Conservation (phyloP, 2,888 invertebrate genomes). For the Azorinus chamasolen region DNA sequence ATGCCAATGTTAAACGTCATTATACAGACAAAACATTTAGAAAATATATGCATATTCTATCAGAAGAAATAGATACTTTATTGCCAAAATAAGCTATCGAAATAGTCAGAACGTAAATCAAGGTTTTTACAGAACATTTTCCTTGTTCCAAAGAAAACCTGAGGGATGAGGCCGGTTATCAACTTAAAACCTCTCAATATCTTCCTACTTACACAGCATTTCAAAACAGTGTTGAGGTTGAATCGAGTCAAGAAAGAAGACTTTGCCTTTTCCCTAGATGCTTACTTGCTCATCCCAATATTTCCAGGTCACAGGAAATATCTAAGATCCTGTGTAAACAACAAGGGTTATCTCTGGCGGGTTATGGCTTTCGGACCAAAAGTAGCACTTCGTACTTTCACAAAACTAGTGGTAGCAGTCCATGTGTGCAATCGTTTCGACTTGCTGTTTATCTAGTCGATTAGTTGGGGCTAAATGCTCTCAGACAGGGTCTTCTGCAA, state of each 20-base stretch:
- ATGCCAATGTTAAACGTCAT: background rate
- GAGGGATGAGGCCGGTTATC: conserved; percentile 42
- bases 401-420: conserved; percentile 48
- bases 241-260: conserved; percentile 30
- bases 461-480: conserved; percentile 36
- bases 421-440: conserved; percentile 26
- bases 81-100: conserved; percentile 25
- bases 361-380: conserved; percentile 16
- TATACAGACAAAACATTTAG: conserved; percentile 16
- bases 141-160: conserved; percentile 12
- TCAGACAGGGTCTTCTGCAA: conserved; percentile 5
- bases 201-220: conserved; percentile 30
- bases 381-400: conserved; percentile 36
- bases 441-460: conserved; percentile 55
- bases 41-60: conserved; percentile 11
- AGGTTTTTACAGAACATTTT: conserved; percentile 17
- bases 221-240: conserved; percentile 39
- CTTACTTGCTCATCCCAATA: conserved; percentile 38
- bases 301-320: conserved; percentile 27
- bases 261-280: conserved; percentile 41
- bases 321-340: conserved; percentile 23
- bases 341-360: conserved; percentile 10
- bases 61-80: conserved; percentile 10
- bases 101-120: conserved; percentile 14
- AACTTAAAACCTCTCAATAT: conserved; percentile 42